Evolutionary conservation across 92 coral and sea anemone species (phyloP), one percentile per base, ranked within the genome.

Genomic region (Nematostella vectensis): DNA sequence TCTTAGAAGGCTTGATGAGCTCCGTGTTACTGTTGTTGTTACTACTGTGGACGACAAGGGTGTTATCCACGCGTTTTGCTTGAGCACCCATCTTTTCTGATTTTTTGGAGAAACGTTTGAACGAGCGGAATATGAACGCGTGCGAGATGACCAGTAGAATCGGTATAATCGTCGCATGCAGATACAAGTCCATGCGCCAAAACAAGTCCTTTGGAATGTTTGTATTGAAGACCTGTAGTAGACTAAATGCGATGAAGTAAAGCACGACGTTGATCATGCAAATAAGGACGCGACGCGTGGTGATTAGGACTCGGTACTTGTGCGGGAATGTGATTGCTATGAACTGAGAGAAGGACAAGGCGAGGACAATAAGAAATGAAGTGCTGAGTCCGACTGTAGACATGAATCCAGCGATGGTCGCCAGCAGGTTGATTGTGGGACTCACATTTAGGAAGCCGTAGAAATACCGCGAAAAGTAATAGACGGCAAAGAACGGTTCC

Each of bases 271-370:
- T 31, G 1, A 62, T 4, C 1, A 79, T 67, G 36, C 76, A 65
- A 17, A 47, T 26, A 1, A 66, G 43, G 1, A 83, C 83, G 0
- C 81, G 80, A 8, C 59, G 33, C 21, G 73, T 79, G 10, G 94
- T 83, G 29, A 83, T 70, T 22, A 63, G 33, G 0, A 22, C 58
- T 62, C 70, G 78, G 76, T 78, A 83, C 20, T 58, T 66, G 58
- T 83, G 83, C 10, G 94, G 94, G 39, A 42, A 79, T 54, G 81
- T 81, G 16, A 83, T 82, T 29, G 94, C 87, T 30, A 83, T 70
- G 55, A 80, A 75, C 62, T 84, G 94, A 0, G 87, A 69, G 13
- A 71, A 62, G 0, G 87, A 78, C 60, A 84, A 22, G 1, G 80
- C 87, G 12, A 84, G 61, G 1, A 84, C 87, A 23, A 79, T 55